Base-by-base conservation (phyloP, 1,140 invertebrate species). In the Drosophila nikananu region DNA sequence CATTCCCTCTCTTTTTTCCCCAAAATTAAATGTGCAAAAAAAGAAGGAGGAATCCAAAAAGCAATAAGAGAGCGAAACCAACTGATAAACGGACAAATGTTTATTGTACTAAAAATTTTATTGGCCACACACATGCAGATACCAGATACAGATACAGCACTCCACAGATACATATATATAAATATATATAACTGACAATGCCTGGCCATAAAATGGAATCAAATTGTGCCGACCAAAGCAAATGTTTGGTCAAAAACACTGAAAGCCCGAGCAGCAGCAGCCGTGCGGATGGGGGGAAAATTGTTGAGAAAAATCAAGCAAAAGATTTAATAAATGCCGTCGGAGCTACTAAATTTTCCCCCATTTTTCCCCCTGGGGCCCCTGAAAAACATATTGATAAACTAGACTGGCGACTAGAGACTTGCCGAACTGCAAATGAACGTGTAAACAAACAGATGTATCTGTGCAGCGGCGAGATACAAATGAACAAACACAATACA, bases 31-130 rank as follows among this genome's bases (percentile, higher is more conserved):
- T 87, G 67, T 77, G 80, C 67, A 67, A 72, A 79, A 77, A 35
- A 54, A 27, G n/a, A 52, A 59, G 30, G 44, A 59, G 30, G 44
- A 35, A 52, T 17, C 44, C 39, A 27, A 77, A 77, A 32, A 49
- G 63, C 49, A 49, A 68, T 66, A 51, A 59, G 64, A 77, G 48
- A 58, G 46, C 25, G 52, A 67, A 60, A 76, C 52, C 72, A 81
- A 75, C 80, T 82, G 79, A 86, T 82, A 86, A 86, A 79, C 51
- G 75, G 35, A 59, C 60, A 55, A 68, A 79, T 86, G 46, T 72
- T 86, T 86, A 77, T 74, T 86, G 63, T 81, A 67, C 63, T 72
- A 62, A 71, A 77, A 86, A 65, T 70, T 87, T 86, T 87, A 87
- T 86, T 77, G 70, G 76, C 80, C 61, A 46, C 51, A 74, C 37